Evolutionary conservation across 2,797 vertebrate genomes (phyloP).

Genomic region (Moxostoma hubbsi): DNA sequence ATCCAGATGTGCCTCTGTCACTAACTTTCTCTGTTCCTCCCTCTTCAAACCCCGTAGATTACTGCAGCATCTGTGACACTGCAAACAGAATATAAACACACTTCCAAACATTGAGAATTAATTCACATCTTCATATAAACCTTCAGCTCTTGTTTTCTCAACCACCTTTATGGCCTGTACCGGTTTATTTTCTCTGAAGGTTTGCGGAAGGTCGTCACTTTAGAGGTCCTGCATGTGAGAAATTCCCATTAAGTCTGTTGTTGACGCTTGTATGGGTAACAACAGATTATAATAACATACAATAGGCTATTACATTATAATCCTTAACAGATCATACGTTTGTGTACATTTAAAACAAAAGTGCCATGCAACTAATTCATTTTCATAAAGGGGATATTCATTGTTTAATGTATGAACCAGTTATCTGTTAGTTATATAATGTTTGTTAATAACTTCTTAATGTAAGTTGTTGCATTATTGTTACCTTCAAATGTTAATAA

Average conservation of each 20-base stretch:
- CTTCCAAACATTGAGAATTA: conserved; percentile 63
- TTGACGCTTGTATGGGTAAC: background rate
- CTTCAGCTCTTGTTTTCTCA: conserved; percentile 49
- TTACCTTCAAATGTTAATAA: background rate
- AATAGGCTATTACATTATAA: background rate
- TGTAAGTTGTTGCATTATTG: background rate
- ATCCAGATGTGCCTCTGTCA: conserved; percentile 61
- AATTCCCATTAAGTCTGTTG: conserved; percentile 23
- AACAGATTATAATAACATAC: background rate
- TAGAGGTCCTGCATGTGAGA: conserved; percentile 6
- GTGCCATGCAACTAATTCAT: background rate
- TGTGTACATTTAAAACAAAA: background rate
- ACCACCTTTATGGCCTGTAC: conserved; percentile 45
- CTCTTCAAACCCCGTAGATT: conserved; percentile 41
- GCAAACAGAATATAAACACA: conserved; percentile 58
- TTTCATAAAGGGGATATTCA: background rate
- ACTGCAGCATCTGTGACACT: conserved; percentile 52
- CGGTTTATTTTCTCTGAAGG: conserved; percentile 58
- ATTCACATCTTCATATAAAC: conserved; percentile 61
- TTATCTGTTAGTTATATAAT: background rate
- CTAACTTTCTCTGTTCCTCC: conserved; percentile 23
- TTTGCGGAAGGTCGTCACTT: conserved; percentile 39
- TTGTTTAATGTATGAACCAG: background rate
- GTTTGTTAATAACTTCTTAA: background rate
- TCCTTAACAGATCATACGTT: background rate